Evolutionary conservation across 2,888 invertebrate genomes (phyloP).

Genomic region (Cataglyphis altisquamis): DNA sequence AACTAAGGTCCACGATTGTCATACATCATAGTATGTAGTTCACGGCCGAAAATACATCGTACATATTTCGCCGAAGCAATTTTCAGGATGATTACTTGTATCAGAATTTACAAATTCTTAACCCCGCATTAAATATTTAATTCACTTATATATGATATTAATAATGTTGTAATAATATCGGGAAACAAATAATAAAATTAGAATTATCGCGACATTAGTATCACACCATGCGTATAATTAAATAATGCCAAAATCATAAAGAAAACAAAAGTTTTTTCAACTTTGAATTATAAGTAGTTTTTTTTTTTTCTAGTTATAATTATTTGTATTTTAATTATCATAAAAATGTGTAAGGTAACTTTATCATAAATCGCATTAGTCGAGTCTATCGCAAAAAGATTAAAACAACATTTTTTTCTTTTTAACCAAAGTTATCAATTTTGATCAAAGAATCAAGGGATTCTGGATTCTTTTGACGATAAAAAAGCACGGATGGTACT

Average conservation of each 20-base stretch:
- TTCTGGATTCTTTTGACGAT: neutral
- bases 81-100: neutral
- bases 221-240: neutral
- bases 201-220: neutral
- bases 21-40: neutral
- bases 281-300: neutral
- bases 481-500: constrained; percentile 12
- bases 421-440: neutral
- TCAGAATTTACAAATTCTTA: neutral
- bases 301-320: neutral
- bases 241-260: neutral
- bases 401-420: neutral
- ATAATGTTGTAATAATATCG: neutral
- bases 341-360: neutral
- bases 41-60: neutral
- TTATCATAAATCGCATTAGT: neutral
- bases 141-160: neutral
- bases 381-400: neutral
- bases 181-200: neutral
- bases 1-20: neutral
- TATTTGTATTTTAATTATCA: neutral
- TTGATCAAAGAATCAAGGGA: neutral
- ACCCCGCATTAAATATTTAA: neutral
- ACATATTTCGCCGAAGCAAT: neutral
- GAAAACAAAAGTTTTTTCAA: neutral